Evolutionary conservation across 2,113 vertebrate species (phyloP).

Genomic region (Uropsilus gracilis): DNA sequence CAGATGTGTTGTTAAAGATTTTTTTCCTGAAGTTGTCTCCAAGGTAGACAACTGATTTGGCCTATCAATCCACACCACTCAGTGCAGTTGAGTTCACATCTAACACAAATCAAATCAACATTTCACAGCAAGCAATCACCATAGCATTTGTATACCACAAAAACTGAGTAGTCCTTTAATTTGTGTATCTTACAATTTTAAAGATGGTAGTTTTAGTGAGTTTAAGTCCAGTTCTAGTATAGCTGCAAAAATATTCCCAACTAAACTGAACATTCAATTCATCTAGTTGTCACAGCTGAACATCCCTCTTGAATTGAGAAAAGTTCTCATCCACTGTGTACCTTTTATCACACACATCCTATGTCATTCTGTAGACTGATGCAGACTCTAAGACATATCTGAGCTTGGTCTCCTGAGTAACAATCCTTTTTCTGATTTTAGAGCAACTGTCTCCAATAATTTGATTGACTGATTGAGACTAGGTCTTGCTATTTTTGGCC

Average conservation of each 20-base stretch:
- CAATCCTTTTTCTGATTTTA: conserved; percentile 38
- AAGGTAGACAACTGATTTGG: not conserved
- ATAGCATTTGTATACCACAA: not conserved
- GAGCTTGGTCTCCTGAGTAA: not conserved
- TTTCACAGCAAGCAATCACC: not conserved
- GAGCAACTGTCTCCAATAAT: not conserved
- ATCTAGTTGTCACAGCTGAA: not conserved
- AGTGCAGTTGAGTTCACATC: not conserved
- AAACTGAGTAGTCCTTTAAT: not conserved
- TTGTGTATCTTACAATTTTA: not conserved
- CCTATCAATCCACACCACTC: not conserved
- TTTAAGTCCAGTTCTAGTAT: not conserved
- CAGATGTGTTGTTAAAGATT: not conserved
- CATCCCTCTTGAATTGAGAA: not conserved
- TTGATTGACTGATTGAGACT: too few relatives aligned
- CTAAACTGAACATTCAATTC: not conserved
- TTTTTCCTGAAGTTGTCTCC: conserved; percentile 5
- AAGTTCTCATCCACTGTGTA: not conserved
- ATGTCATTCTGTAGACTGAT: not conserved
- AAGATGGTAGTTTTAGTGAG: not conserved
- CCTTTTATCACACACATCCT: not conserved
- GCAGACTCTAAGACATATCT: not conserved
- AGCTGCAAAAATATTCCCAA: not conserved
- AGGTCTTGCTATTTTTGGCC: too few relatives aligned
- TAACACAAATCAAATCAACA: conserved; percentile 32